Percentiles rank a stretch among this genome's conserved stretches.
Evolutionary conservation across 1,140 invertebrate species (phyloP).

Genomic region (Goniozus legneri): DNA sequence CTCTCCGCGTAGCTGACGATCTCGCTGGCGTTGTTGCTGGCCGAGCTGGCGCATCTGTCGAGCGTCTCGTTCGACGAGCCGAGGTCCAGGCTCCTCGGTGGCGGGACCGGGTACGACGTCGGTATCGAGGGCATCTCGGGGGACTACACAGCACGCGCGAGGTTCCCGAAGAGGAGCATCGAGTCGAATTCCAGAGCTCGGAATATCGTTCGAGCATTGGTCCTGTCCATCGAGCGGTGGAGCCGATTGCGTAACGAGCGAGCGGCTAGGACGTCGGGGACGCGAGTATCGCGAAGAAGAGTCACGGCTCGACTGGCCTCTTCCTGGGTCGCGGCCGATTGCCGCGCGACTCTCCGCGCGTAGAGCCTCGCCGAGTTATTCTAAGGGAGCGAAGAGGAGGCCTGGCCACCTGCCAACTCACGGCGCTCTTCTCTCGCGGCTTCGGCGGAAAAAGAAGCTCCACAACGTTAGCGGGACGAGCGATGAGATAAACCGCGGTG

Average conservation of each 20-base stretch:
- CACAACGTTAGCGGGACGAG: background rate
- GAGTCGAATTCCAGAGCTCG: no score
- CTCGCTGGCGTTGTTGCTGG: constrained; percentile 5
- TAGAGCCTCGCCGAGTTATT: constrained; percentile 47
- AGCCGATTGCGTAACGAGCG: constrained; percentile 23
- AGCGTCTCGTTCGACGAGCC: background rate
- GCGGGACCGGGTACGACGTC: constrained; percentile 11
- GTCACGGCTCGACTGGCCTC: constrained; percentile 40
- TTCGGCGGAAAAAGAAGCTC: constrained; percentile 10
- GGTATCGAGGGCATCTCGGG: constrained; percentile 31
- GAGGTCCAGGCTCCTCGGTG: background rate
- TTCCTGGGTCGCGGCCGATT: constrained; percentile 30
- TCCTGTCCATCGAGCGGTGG: constrained; percentile 4
- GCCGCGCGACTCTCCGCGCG: constrained; percentile 1
- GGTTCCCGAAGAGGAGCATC: no score
- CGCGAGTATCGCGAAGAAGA: constrained; percentile 36
- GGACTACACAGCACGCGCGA: no score
- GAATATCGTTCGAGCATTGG: no score
- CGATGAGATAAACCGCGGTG: no score
- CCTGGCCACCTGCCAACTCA: constrained; percentile 36
- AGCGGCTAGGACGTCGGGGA: no score
- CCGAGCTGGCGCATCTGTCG: background rate
- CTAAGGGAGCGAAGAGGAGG: constrained; percentile 34
- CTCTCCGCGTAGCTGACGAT: background rate
- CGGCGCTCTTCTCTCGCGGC: constrained; percentile 2